Conservation (phyloP, 92 coral and sea anemone species). For the Galaxea fascicularis region DNA sequence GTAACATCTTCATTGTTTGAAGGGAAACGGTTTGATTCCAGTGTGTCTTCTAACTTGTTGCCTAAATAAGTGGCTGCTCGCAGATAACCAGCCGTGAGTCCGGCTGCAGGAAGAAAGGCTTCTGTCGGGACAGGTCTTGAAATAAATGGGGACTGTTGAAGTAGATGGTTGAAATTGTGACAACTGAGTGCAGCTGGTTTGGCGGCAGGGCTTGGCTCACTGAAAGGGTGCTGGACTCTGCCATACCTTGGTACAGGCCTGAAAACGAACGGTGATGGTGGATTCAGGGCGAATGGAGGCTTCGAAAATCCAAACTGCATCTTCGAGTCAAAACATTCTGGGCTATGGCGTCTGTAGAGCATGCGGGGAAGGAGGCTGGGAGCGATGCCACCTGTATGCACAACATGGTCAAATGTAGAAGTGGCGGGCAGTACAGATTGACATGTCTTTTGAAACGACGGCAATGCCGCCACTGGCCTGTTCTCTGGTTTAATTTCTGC, state of each 20-base stretch:
- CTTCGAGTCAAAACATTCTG: constrained; percentile 26
- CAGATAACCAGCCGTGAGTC: neutral
- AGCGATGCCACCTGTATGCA: neutral
- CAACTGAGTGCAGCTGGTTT: constrained; percentile 15
- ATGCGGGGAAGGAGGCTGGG: constrained; percentile 15
- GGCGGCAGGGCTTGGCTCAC: constrained; percentile 1
- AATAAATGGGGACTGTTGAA: constrained; percentile 22
- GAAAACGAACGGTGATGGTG: constrained; percentile 34
- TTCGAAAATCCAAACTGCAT: constrained; percentile 33
- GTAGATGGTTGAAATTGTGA: constrained; percentile 10
- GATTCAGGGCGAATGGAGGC: constrained; percentile 53
- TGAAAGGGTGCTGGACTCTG: constrained; percentile 5
- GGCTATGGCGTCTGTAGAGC: constrained; percentile 20
- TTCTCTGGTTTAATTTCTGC: constrained; percentile 36
- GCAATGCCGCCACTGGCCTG: neutral
- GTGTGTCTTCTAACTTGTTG: neutral
- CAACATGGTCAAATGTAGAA: neutral
- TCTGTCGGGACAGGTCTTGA: constrained; percentile 28
- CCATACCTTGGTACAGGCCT: constrained; percentile 45
- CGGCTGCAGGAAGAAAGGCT: constrained; percentile 4
- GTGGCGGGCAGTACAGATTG: neutral
- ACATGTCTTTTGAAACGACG: neutral
- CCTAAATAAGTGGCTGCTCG: neutral
- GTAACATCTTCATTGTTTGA: constrained; percentile 24
- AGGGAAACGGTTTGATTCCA: constrained; percentile 1